Evolutionary conservation across 2,888 invertebrate species (phyloP).

Genomic region (Cylindroiulus punctatus): DNA sequence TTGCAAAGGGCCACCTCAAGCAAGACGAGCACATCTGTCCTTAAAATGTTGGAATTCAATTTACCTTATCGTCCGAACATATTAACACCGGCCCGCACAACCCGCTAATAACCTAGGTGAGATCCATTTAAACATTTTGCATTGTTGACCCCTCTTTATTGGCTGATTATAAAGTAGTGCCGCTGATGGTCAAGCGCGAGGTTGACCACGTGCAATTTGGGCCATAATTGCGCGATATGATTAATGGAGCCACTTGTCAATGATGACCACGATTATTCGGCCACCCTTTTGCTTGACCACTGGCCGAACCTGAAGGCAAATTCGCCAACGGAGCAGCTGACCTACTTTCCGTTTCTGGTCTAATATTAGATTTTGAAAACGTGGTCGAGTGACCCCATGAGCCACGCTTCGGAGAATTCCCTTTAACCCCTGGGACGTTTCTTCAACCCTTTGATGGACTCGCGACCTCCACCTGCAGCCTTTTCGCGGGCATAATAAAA

Average conservation of each 20-base stretch:
- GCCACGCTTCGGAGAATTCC: neutral
- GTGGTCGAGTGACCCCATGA: neutral
- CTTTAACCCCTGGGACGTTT: neutral
- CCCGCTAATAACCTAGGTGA: no score
- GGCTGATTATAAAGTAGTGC: neutral
- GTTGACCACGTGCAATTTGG: neutral
- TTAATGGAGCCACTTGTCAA: neutral
- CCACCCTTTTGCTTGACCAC: neutral
- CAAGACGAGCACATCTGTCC: no score
- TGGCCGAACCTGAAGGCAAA: neutral
- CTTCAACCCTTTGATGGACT: neutral
- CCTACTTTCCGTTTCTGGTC: neutral
- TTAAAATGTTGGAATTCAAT: no score
- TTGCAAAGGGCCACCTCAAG: no score
- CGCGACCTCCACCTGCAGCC: neutral
- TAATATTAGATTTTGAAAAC: neutral
- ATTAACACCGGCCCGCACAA: no score
- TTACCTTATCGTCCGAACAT: no score
- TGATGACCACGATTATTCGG: neutral
- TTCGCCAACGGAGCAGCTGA: neutral
- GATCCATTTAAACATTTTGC: neutral
- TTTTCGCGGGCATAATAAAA: neutral
- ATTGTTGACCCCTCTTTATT: neutral
- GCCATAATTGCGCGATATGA: conserved; percentile 16
- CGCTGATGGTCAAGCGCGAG: conserved; percentile 18